Base-by-base conservation (phyloP, 2,888 invertebrate species). In the Pilophorus perplexus region DNA sequence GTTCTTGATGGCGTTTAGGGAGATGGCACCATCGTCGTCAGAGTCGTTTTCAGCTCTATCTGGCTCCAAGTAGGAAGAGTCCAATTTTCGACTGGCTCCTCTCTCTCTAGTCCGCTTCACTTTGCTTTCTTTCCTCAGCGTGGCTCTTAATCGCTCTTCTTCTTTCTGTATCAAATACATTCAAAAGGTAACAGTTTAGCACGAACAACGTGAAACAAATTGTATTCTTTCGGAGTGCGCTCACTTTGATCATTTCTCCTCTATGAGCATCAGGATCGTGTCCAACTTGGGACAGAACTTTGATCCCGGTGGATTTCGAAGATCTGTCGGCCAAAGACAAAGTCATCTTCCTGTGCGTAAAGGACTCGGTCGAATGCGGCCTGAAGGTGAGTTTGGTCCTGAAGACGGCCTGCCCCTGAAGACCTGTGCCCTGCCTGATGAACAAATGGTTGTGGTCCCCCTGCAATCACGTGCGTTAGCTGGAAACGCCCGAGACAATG, bases 331-430 rank as follows among this genome's bases (percentile, higher is more conserved):
- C 98, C 72, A 98, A 81, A 0, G 96, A 97, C 79, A 98, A 83
- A 0, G 98, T 99, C 90, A 99, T 97, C 83, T 99, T 99, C 72
- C 96, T 85, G 78, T 99, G 98, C 0, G 99, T 99, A 79, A 97
- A 95, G 20, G 97, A 97, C 76, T 99, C 98, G 0, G 98, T 99
- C 0, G 98, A 98, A 77, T 97, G 96, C 0, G 99, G 99, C 44
- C 98, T 84, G 87, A 99, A 99, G 1, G 94, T 93, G 0, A 99
- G 80, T 78, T 98, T 98, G 0, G 95, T 96, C 40, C 93, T 84
- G 80, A 99, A 98, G 27, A 99, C 93, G 0, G 96, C 93, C 77
- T 98, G 98, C 0, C 97, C 98, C 75, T 97, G 96, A 1, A 98
- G 82, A 82, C 97, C 97, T 0, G 96, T 96, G 40, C 97, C 97